Percentiles rank a stretch among this genome's conserved stretches.
Conservation (phyloP, 1,140 invertebrate genomes). For the Popillia japonica region DNA sequence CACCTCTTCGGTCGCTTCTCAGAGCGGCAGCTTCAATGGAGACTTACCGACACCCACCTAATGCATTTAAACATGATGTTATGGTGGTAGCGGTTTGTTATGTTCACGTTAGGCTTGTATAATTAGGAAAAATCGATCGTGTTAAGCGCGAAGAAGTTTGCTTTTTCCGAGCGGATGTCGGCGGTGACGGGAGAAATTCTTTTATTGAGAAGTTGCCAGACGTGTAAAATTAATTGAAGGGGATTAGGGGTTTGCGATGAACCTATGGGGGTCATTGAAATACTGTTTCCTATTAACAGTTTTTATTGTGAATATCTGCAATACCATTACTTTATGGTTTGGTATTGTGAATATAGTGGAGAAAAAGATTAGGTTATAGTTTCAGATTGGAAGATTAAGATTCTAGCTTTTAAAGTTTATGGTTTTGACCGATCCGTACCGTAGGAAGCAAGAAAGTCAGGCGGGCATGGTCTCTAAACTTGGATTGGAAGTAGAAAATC, state of each 20-base stretch:
- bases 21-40: neutral
- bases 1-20: neutral
- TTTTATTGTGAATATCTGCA: too few relatives aligned
- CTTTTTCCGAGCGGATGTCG: neutral
- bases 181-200: neutral
- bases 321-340: too few relatives aligned
- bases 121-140: conserved; percentile 14
- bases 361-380: too few relatives aligned
- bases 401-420: too few relatives aligned
- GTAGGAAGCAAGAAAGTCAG: too few relatives aligned
- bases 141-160: conserved; percentile 16
- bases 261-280: too few relatives aligned
- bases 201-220: conserved; percentile 35
- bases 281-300: too few relatives aligned
- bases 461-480: too few relatives aligned
- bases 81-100: neutral
- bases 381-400: too few relatives aligned
- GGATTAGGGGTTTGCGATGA: neutral
- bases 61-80: neutral
- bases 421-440: too few relatives aligned
- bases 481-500: too few relatives aligned
- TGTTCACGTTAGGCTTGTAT: neutral
- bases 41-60: neutral
- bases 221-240: conserved; percentile 41
- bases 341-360: too few relatives aligned